Percentiles rank a stretch among this genome's conserved stretches.
Evolutionary conservation across 2,113 vertebrate genomes (phyloP).

Genomic region (Beaufortia kweichowensis): DNA sequence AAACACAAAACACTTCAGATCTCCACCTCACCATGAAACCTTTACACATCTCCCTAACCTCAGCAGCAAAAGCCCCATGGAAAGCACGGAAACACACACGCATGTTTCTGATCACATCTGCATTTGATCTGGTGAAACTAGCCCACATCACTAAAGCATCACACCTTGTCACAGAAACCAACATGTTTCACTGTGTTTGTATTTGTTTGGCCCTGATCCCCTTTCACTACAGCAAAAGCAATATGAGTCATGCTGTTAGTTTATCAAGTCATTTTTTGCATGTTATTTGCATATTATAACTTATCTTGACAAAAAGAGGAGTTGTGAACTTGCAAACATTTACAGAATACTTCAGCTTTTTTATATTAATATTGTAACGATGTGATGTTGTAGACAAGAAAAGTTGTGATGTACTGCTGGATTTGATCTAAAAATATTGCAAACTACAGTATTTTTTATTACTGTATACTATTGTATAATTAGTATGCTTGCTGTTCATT

Average conservation of each 20-base stretch:
- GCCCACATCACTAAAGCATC: not conserved
- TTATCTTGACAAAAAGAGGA: not conserved
- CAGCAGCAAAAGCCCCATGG: not conserved
- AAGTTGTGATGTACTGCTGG: too few relatives aligned
- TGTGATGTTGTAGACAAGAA: too few relatives aligned
- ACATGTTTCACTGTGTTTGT: not conserved
- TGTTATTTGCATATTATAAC: too few relatives aligned
- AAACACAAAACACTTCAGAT: constrained; percentile 11
- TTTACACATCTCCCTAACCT: not conserved
- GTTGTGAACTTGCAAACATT: not conserved
- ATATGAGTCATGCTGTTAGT: not conserved
- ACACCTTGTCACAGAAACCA: not conserved
- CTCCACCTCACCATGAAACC: not conserved
- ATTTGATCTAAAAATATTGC: too few relatives aligned
- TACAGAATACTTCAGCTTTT: too few relatives aligned
- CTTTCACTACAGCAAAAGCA: not conserved
- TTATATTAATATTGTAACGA: too few relatives aligned
- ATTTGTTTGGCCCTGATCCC: not conserved
- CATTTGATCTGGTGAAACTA: not conserved
- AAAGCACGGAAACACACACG: not conserved
- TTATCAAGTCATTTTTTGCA: not conserved
- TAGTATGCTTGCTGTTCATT: too few relatives aligned
- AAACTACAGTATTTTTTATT: too few relatives aligned
- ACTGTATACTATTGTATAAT: too few relatives aligned
- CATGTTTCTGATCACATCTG: not conserved